These are phyloP conservation scores for Listrodromus nycthemerus DNA, from an alignment of 2,888 invertebrate genomes.

Conservation along the genomic window DNA sequence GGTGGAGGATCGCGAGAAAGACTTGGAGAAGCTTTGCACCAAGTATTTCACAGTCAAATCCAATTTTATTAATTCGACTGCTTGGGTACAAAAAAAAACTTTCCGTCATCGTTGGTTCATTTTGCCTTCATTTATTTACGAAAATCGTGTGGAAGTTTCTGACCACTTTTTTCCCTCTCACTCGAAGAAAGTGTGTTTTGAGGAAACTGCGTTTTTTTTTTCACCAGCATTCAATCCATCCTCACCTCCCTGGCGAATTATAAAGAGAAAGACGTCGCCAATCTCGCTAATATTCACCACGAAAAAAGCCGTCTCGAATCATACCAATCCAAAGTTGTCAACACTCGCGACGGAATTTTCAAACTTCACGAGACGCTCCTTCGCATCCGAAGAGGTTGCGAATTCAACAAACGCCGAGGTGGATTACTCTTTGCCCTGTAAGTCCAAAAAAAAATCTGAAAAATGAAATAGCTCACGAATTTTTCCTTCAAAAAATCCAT, in stretches of 20 bases:
- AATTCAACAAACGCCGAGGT: conserved; percentile 67
- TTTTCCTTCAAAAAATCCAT: not conserved
- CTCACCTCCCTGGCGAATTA: conserved; percentile 70
- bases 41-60: conserved; percentile 65
- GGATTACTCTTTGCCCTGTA: conserved; percentile 73
- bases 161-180: not conserved
- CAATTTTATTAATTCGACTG: conserved; percentile 3
- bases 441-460: conserved; percentile 43
- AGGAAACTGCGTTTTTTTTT: not conserved
- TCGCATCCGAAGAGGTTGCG: conserved; percentile 60
- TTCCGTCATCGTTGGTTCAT: not conserved
- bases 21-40: conserved; percentile 72
- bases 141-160: not conserved
- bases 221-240: conserved; percentile 67
- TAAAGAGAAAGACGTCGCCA: conserved; percentile 72
- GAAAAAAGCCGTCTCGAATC: conserved; percentile 60
- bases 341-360: conserved; percentile 39
- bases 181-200: not conserved
- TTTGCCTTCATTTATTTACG: not conserved
- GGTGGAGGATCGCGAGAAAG: conserved; percentile 73
- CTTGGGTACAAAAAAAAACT: not conserved
- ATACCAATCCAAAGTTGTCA: conserved; percentile 15
- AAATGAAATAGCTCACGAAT: not conserved
- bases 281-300: conserved; percentile 67
- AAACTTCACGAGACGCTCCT: conserved; percentile 54